Evolutionary conservation across 2,888 invertebrate species (phyloP).

Genomic region (Germaria angustata): DNA sequence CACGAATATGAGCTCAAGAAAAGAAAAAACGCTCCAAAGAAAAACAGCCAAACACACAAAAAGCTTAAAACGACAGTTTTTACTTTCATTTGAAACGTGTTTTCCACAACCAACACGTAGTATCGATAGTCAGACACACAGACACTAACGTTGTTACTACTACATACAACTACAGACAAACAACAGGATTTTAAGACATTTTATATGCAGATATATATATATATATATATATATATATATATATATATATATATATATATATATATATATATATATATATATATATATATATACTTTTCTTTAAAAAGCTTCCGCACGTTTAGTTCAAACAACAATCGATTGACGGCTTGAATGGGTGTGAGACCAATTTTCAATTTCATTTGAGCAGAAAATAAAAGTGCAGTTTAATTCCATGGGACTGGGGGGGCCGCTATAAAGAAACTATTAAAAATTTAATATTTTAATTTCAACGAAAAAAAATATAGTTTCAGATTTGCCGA

Average conservation of each 20-base stretch:
- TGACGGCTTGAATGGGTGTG: neutral
- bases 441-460: too few species aligned
- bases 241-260: neutral
- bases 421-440: too few species aligned
- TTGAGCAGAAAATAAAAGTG: neutral
- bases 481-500: too few species aligned
- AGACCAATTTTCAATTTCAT: conserved; percentile 10
- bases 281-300: too few species aligned
- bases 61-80: conserved; percentile 69
- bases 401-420: too few species aligned
- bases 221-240: neutral
- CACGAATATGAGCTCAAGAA: conserved; percentile 33
- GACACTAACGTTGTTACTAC: conserved; percentile 30
- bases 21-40: conserved; percentile 14
- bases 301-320: conserved; percentile 58
- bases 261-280: neutral
- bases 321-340: conserved; percentile 6
- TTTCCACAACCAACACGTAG: conserved; percentile 67
- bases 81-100: conserved; percentile 79
- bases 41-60: conserved; percentile 22
- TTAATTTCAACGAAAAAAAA: too few species aligned
- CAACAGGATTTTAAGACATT: conserved; percentile 2
- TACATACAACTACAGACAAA: conserved; percentile 12
- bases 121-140: conserved; percentile 32
- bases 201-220: too few species aligned